These are phyloP conservation scores for Coreius guichenoti DNA, from an alignment of 2,797 vertebrate genomes.

Conservation along the genomic window DNA sequence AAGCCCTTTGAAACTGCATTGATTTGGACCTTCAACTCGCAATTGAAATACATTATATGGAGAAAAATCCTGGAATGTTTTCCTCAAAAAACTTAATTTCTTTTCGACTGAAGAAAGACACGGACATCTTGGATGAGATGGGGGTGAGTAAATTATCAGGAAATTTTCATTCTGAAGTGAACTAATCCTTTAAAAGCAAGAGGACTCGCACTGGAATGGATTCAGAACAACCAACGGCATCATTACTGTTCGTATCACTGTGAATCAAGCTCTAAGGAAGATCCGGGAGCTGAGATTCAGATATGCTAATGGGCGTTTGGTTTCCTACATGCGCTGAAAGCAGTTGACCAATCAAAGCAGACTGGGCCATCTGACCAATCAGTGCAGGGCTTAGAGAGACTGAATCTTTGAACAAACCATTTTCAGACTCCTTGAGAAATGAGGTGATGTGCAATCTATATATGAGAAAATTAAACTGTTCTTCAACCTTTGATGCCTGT, in stretches of 20 bases:
- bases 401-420: accelerated
- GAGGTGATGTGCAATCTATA: background rate
- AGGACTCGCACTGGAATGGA: background rate
- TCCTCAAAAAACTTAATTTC: no score
- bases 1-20: no score
- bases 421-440: background rate
- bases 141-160: no score
- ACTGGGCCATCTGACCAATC: background rate
- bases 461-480: background rate
- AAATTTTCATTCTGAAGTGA: no score
- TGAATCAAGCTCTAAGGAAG: background rate
- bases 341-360: background rate
- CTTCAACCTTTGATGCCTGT: background rate
- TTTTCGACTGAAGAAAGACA: no score
- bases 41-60: no score
- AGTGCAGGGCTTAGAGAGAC: background rate
- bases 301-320: background rate
- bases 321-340: accelerated
- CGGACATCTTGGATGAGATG: no score
- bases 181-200: background rate
- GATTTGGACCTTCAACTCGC: no score
- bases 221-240: background rate
- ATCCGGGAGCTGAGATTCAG: accelerated
- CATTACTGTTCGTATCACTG: background rate
- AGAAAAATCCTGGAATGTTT: no score